Conservation (phyloP, 2,888 invertebrate genomes). For the Volucella inanis region DNA sequence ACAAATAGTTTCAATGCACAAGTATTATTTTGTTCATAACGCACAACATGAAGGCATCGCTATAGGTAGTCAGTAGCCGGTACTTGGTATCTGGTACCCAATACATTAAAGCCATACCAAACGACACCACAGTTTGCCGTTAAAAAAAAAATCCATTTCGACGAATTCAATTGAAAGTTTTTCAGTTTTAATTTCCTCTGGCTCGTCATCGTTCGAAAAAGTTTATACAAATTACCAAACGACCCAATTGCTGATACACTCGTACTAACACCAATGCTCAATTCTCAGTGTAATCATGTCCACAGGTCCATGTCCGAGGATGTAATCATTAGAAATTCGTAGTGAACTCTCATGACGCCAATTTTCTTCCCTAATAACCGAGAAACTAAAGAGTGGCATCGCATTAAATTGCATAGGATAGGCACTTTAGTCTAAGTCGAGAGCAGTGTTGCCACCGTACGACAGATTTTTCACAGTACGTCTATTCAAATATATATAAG, state of each 20-base stretch:
- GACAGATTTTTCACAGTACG: background rate
- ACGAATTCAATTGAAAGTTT: slow-evolving; percentile 39
- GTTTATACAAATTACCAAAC: slow-evolving; percentile 30
- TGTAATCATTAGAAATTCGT: slow-evolving; percentile 43
- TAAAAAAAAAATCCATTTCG: slow-evolving; percentile 1
- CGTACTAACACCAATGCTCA: background rate
- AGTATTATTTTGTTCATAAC: slow-evolving; percentile 1
- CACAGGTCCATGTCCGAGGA: slow-evolving; percentile 19
- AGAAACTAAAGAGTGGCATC: background rate
- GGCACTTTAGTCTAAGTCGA: background rate
- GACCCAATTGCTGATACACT: slow-evolving; percentile 35
- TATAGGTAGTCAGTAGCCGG: background rate
- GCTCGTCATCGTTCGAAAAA: background rate
- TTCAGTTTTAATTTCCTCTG: slow-evolving; percentile 10
- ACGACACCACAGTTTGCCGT: no score
- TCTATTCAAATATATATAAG: no score
- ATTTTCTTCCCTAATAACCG: slow-evolving; percentile 12
- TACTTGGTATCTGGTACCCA: no score
- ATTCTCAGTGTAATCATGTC: no score
- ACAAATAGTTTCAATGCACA: background rate
- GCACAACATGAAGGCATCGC: background rate
- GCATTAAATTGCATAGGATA: slow-evolving; percentile 28
- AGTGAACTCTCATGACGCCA: slow-evolving; percentile 6
- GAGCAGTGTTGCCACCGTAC: no score
- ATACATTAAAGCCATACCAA: no score